Evolutionary conservation across 2,888 invertebrate genomes (phyloP), one percentile per base, ranked within the genome.

Genomic region (Auanema sp.): DNA sequence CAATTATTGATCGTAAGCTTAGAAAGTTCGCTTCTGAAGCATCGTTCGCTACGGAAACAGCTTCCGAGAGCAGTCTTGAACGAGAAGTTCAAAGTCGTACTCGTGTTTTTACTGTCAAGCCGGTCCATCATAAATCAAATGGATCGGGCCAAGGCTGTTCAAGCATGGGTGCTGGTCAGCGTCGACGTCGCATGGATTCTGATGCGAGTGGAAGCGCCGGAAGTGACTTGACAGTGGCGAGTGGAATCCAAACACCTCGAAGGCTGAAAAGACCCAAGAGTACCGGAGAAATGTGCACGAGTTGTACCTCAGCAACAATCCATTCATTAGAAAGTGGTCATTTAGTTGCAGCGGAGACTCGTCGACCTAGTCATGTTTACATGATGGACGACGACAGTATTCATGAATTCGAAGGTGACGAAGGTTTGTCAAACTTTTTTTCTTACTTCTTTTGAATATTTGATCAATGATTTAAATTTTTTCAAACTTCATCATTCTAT

Each of bases 351-450:
- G 33, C 33, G 33, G 70, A 68, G 41, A 63, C 58, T n/a, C 47
- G 80, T 25, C 58, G 81, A 41, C 74, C 76, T 1, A 72, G 72
- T 14, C 79, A 81, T 60, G 77, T 80, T 50, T 81, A 81, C 67
- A 75, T 82, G 72, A 72, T 81, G 60, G 81, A 81, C 57, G 81
- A 80, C 54, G 81, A 81, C 62, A 71, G 71, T n/a, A 72, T 76
- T 12, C 81, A 81, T 63, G 81, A 81, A 62, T 81, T 81, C 56
- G 81, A 82, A 59, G 81, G 81, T 60, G 77, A 79, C 51, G 74
- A 74, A 63, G 79, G 78, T 77, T 67, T 25, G 60, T 59, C 14
- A 12, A 43, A 12, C 41, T 59, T 52, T 52, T 16, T 23, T 52
- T 52, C 4, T 16, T 18, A n/a, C 2, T 33, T 33, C 33, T 33